phyloP scores from a whole-genome alignment of 2,797 vertebrate species.

The Aratinga solstitialis region DNA sequence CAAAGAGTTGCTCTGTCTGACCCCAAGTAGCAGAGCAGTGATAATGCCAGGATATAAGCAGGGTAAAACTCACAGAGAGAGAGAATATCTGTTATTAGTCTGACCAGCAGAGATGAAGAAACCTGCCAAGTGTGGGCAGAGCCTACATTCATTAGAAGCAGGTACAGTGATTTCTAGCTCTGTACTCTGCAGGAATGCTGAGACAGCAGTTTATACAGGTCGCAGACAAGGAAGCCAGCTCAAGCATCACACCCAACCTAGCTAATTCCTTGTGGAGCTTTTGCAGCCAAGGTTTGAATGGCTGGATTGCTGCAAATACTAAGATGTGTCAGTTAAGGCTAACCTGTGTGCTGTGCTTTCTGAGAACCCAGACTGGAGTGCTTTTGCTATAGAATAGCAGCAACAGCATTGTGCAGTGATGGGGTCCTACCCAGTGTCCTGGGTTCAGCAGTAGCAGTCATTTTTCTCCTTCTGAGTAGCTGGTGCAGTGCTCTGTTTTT shows the following conservation, averaged over 20 bases:
- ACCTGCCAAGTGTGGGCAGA: slow-evolving; percentile 29
- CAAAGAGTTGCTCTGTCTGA: not conserved
- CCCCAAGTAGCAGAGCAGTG: not conserved
- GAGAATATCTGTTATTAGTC: slow-evolving; percentile 23
- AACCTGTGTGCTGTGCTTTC: not conserved
- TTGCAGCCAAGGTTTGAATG: not conserved
- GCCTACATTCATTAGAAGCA: slow-evolving; percentile 23
- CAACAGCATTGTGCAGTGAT: fast-evolving
- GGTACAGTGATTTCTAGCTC: slow-evolving; percentile 8
- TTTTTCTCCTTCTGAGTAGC: no score
- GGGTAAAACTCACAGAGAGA: not conserved
- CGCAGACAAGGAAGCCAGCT: slow-evolving; percentile 4
- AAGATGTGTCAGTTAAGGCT: not conserved
- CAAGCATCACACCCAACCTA: not conserved
- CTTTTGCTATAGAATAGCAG: not conserved
- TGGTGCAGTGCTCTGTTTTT: no score
- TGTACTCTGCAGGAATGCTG: slow-evolving; percentile 11
- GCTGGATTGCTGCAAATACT: not conserved
- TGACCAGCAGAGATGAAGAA: not conserved
- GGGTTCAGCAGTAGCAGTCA: no score
- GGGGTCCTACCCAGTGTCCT: not conserved
- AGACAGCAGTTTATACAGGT: slow-evolving; percentile 1
- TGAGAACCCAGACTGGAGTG: fast-evolving
- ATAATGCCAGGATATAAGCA: not conserved
- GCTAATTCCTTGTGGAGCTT: not conserved